Evolutionary conservation across 2,113 vertebrate genomes (phyloP).

Genomic region (Puma concolor): DNA sequence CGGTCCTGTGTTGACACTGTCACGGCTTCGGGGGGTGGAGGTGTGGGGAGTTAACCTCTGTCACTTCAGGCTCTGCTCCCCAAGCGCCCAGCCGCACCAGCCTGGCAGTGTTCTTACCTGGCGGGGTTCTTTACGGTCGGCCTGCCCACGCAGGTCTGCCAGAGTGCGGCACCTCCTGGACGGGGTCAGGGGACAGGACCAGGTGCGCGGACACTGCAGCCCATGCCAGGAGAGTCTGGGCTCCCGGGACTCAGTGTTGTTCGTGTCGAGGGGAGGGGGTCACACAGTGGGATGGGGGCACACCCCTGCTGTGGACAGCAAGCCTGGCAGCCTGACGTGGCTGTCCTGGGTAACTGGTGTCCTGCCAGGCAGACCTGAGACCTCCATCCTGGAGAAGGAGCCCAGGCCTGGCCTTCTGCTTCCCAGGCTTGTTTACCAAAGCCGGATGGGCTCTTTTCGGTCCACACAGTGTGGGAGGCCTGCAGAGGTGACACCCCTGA

Average conservation of each 20-base stretch:
- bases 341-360: background rate
- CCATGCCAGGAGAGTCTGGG: rapidly evolving
- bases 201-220: background rate
- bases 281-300: background rate
- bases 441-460: background rate
- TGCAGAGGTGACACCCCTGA: no score
- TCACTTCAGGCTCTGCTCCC: background rate
- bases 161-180: background rate
- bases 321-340: background rate
- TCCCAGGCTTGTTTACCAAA: background rate
- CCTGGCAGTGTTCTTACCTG: background rate
- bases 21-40: background rate
- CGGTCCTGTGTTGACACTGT: background rate
- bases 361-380: background rate
- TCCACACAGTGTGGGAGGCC: rapidly evolving
- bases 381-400: background rate
- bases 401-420: background rate
- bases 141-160: rapidly evolving
- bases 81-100: background rate
- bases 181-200: background rate
- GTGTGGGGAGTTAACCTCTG: background rate
- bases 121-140: background rate
- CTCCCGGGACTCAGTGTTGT: background rate
- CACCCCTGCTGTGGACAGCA: background rate
- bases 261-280: background rate